Evolutionary conservation across 2,113 vertebrate species (phyloP).

Genomic region (Gnathonemus echidnorhynchus): DNA sequence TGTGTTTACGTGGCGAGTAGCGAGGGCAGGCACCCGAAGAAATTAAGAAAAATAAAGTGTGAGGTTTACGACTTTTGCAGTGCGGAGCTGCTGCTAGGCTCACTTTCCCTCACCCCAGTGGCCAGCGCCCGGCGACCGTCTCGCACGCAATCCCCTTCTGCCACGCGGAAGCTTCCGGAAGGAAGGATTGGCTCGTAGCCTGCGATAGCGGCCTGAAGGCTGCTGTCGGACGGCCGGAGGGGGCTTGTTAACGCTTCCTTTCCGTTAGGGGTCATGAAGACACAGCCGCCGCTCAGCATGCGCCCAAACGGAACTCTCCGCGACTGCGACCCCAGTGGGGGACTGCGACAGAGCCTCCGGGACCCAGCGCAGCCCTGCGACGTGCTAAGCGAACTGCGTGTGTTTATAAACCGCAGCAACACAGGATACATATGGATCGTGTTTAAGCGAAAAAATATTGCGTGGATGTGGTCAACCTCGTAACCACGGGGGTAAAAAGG

Average conservation of each 20-base stretch:
- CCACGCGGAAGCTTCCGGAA: not conserved
- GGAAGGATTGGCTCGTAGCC: not conserved
- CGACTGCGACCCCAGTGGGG: not conserved
- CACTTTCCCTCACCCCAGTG: not conserved
- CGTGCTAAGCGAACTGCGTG: not conserved
- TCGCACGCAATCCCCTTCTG: not conserved
- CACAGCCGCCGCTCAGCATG: not conserved
- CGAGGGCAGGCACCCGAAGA: not conserved
- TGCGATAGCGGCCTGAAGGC: not conserved
- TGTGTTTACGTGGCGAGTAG: not conserved
- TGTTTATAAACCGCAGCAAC: conserved; percentile 37
- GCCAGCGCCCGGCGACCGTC: too few species aligned
- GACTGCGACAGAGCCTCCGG: not conserved
- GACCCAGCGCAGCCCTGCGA: not conserved
- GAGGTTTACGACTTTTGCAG: not conserved
- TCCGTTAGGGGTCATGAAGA: not conserved
- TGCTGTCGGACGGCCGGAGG: not conserved
- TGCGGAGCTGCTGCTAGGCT: not conserved
- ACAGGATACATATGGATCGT: conserved; percentile 6
- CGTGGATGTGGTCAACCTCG: conserved; percentile 9
- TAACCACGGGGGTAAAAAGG: not conserved
- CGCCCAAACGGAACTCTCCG: not conserved
- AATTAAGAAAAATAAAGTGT: not conserved
- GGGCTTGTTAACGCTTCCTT: not conserved
- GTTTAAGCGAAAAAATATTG: conserved; percentile 18